Conservation (phyloP, 2,888 invertebrate genomes). For the Ceratothoa steindachneri region DNA sequence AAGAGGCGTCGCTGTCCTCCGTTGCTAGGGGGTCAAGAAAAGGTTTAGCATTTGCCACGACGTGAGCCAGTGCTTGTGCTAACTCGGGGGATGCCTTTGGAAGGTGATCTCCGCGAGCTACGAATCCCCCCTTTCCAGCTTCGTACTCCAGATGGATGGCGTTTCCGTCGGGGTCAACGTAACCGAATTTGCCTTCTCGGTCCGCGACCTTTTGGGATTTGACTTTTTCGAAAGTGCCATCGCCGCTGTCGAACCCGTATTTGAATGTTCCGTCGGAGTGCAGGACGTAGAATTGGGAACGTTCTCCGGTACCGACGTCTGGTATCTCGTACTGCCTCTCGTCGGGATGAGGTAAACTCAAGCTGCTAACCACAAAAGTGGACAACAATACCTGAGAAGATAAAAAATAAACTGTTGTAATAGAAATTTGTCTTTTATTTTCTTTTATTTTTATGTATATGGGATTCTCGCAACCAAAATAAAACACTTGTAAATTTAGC, state of each 20-base stretch:
- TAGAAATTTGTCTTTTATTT: neutral
- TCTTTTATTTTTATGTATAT: too few relatives aligned
- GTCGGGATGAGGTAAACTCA: conserved; percentile 39
- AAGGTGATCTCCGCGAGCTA: conserved; percentile 61
- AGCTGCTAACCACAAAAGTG: conserved; percentile 39
- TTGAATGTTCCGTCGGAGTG: conserved; percentile 67
- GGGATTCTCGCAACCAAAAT: too few relatives aligned
- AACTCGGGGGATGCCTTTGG: conserved; percentile 25
- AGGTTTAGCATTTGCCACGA: conserved; percentile 3
- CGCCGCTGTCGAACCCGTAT: conserved; percentile 67
- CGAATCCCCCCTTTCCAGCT: conserved; percentile 72
- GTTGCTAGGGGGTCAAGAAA: conserved; percentile 39
- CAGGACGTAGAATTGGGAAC: conserved; percentile 53
- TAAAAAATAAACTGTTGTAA: neutral
- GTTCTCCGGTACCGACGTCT: conserved; percentile 51
- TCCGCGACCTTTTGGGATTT: conserved; percentile 64
- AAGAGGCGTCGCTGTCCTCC: neutral
- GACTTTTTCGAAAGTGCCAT: conserved; percentile 65
- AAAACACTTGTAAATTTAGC: too few relatives aligned
- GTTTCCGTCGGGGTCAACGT: conserved; percentile 55
- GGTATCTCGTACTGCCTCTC: conserved; percentile 52
- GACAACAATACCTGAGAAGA: conserved; percentile 38
- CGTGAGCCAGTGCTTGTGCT: conserved; percentile 19
- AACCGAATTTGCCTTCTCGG: conserved; percentile 60
- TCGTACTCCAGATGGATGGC: conserved; percentile 69